These are phyloP conservation scores for Myotis myotis DNA, from an alignment of 2,797 vertebrate genomes.

Conservation along the genomic window DNA sequence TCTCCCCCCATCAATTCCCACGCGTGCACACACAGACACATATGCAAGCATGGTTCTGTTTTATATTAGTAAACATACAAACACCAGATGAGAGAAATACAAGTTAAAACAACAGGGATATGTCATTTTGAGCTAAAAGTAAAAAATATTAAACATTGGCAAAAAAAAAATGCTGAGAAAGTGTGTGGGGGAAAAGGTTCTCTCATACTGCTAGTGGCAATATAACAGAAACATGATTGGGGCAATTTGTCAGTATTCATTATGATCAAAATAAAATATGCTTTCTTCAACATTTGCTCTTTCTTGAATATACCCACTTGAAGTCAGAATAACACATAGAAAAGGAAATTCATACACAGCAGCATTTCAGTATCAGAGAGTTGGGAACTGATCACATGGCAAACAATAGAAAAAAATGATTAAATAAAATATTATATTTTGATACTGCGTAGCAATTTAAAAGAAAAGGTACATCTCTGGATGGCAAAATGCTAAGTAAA, in stretches of 20 bases:
- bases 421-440: not conserved
- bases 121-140: not conserved
- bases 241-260: not conserved
- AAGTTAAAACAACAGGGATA: not conserved
- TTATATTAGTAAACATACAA: not conserved
- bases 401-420: not conserved
- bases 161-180: not conserved
- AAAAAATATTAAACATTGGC: not conserved
- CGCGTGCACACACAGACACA: not conserved
- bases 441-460: not conserved
- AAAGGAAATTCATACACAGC: not conserved
- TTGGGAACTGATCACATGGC: not conserved
- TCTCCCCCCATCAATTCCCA: not conserved
- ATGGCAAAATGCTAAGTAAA: not conserved
- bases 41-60: not conserved
- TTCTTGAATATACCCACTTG: not conserved
- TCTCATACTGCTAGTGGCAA: not conserved
- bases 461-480: not conserved
- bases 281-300: not conserved
- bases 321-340: not conserved
- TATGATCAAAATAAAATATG: not conserved
- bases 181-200: not conserved
- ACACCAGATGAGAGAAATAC: not conserved
- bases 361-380: not conserved
- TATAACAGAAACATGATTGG: not conserved